phyloP scores from a whole-genome alignment of 1,140 invertebrate species.

The Carposina sasakii region DNA sequence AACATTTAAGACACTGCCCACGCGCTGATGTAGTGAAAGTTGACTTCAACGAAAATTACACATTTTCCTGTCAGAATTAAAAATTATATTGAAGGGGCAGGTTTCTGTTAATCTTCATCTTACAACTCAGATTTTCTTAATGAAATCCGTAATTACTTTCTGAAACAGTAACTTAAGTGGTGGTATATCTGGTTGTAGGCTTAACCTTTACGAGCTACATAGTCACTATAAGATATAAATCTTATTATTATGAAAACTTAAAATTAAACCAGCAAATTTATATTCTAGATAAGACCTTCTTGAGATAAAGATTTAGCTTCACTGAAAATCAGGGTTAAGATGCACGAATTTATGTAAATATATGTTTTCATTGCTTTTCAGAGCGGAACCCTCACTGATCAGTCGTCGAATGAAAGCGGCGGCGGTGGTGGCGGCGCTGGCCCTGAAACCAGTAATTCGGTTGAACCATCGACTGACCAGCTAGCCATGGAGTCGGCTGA shows the following conservation, averaged over 20 bases:
- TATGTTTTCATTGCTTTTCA: constrained; percentile 48
- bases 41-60: constrained; percentile 35
- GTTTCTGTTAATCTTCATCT: not conserved
- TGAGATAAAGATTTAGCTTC: no score
- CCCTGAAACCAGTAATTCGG: constrained; percentile 48
- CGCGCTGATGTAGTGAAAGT: constrained; percentile 50
- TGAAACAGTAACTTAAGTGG: no score
- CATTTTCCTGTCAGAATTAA: constrained; percentile 43
- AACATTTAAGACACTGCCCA: constrained; percentile 56
- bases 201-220: no score
- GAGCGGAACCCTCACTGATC: constrained; percentile 54
- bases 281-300: no score
- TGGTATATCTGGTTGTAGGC: no score
- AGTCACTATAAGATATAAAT: no score
- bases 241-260: no score
- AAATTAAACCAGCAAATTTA: no score
- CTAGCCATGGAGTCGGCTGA: constrained; percentile 79
- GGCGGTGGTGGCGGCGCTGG: constrained; percentile 41
- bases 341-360: no score
- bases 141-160: no score
- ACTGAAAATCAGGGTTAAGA: no score
- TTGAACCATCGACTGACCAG: constrained; percentile 73
- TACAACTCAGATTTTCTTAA: no score
- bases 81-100: constrained; percentile 27
- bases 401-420: constrained; percentile 53